Evolutionary conservation across 2,113 vertebrate species (phyloP), one percentile per base, ranked within the genome.

Genomic region (Xenotilapia caudafasciata): DNA sequence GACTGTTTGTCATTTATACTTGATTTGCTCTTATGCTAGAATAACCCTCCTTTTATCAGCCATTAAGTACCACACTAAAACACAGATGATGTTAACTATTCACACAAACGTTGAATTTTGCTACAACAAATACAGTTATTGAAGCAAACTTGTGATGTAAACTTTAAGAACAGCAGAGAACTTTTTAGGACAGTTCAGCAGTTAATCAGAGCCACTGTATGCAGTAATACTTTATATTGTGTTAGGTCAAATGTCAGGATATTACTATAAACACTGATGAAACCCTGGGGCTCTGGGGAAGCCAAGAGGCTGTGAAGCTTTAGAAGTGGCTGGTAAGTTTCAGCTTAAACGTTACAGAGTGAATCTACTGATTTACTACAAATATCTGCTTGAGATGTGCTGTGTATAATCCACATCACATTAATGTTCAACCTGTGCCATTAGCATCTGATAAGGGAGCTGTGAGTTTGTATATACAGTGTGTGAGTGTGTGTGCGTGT

Each of bases 341-440:
- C 17, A 35, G 51, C 54, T 28, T 83, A 65, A 85, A 90, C 10
- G 2, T 55, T 54, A 58, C 80, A 65, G 80, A 90, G 51, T 15
- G 79, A 82, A 82, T 58, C 17, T 81, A 13, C 28, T 55, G 83
- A 82, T 33, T 75, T 56, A 31, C 84, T 68, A 11, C 40, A 11
- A 84, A 53, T n/a, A 3, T 53, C 26, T 86, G 47, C 9, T 75
- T 75, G 89, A 83, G 2, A 14, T 42, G 56, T 84, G 60, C 90
- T n/a, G 42, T 9, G 35, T 87, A 17, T 94, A 95, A 95, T 95
- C 93, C 93, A 90, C 88, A 83, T 86, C 80, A 86, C 88, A 87
- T 84, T 90, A 92, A 93, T 90, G 87, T 90, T 86, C 81, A 80
- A 31, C 73, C n/a, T 10, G 53, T 38, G 70, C 68, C 89, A 91